Conservation (phyloP, 2,888 invertebrate species). For the Zygogramma bicolorata region DNA sequence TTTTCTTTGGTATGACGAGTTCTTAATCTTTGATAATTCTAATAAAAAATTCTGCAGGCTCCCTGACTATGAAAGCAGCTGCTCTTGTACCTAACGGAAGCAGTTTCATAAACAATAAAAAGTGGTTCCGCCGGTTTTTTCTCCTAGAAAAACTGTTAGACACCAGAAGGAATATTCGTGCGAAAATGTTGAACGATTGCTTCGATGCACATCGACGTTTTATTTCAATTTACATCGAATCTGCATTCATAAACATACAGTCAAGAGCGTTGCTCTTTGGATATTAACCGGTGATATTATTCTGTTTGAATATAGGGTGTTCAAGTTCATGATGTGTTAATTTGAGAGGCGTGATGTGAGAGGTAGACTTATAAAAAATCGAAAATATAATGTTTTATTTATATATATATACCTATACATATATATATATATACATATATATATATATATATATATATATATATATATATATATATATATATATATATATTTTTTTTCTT, state of each 20-base stretch:
- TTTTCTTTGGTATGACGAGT: no score
- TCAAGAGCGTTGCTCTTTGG: background rate
- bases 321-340: no score
- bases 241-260: background rate
- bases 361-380: no score
- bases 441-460: no score
- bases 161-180: slow-evolving; percentile 18
- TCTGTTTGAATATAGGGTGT: no score
- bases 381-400: no score
- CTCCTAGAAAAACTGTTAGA: slow-evolving; percentile 21
- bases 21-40: no score
- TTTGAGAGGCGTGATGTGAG: no score
- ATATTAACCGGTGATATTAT: background rate
- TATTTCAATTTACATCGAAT: background rate
- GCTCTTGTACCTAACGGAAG: slow-evolving; percentile 17
- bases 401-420: no score
- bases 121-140: slow-evolving; percentile 19
- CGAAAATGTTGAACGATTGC: slow-evolving; percentile 21
- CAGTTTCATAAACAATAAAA: slow-evolving; percentile 15
- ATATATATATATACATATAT: no score
- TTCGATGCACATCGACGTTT: slow-evolving; percentile 14
- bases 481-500: no score
- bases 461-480: no score
- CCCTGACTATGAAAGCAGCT: slow-evolving; percentile 7
- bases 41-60: background rate